These are phyloP conservation scores for Silurus aristotelis DNA, from an alignment of 2,797 vertebrate species.

Conservation along the genomic window DNA sequence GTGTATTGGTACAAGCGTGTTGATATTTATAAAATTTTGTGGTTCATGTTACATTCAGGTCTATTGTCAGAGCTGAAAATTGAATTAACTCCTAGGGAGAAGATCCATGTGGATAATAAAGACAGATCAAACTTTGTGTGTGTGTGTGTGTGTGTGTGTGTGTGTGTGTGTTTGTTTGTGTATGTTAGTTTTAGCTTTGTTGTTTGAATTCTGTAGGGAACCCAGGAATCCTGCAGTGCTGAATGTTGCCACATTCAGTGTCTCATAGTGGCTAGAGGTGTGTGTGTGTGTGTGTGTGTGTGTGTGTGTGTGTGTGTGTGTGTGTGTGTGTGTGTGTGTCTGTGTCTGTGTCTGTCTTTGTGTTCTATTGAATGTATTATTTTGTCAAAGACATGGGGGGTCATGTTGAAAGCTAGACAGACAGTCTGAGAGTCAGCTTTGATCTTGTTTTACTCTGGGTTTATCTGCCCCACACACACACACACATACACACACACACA, in stretches of 20 bases:
- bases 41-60: neutral
- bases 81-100: no score
- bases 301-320: neutral
- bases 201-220: neutral
- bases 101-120: neutral
- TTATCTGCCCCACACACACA: neutral
- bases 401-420: constrained; percentile 5
- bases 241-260: neutral
- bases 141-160: constrained; percentile 3
- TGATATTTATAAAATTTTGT: neutral
- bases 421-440: constrained; percentile 1
- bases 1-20: neutral
- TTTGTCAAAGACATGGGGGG: neutral
- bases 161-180: neutral
- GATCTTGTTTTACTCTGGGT: neutral
- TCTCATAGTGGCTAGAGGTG: neutral
- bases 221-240: neutral
- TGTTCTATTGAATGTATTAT: neutral
- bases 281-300: neutral
- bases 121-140: neutral
- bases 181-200: neutral
- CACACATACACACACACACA: neutral
- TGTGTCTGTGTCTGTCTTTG: neutral
- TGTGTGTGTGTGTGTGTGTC: neutral
- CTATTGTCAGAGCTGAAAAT: neutral